Conservation (phyloP, 2,797 vertebrate genomes). For the Masticophis lateralis region DNA sequence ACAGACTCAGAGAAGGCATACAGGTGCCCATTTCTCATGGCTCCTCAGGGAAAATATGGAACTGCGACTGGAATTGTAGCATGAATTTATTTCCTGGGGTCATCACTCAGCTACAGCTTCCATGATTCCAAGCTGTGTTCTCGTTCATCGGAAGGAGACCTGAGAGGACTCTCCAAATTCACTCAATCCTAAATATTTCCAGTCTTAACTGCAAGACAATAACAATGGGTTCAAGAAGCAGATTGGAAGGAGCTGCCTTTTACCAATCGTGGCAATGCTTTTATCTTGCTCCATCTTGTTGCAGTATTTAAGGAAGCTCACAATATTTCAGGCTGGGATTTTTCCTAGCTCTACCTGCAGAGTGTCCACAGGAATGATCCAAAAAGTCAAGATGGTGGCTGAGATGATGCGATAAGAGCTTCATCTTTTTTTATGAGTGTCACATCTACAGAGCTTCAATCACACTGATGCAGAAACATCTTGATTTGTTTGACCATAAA, state of each 20-base stretch:
- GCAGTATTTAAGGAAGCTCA: neutral
- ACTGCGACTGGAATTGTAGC: neutral
- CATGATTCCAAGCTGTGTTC: neutral
- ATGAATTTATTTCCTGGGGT: neutral
- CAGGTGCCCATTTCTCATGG: slow-evolving; percentile 33
- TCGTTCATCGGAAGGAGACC: neutral
- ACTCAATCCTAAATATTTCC: neutral
- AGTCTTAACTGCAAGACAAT: neutral
- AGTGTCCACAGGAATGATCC: neutral
- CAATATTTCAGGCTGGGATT: neutral
- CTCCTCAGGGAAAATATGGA: slow-evolving; percentile 6
- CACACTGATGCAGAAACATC: neutral
- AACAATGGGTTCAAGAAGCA: neutral
- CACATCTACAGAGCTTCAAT: neutral
- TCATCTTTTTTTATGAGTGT: neutral
- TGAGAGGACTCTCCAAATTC: neutral
- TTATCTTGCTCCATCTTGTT: neutral
- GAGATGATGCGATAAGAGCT: neutral
- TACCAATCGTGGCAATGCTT: neutral
- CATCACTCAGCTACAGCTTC: neutral
- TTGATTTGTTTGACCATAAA: neutral
- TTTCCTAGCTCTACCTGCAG: neutral
- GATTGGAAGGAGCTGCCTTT: neutral
- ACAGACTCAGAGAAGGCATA: neutral
- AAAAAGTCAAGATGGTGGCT: neutral